phyloP scores from a whole-genome alignment of 2,797 vertebrate genomes.

The Caiman crocodilus region DNA sequence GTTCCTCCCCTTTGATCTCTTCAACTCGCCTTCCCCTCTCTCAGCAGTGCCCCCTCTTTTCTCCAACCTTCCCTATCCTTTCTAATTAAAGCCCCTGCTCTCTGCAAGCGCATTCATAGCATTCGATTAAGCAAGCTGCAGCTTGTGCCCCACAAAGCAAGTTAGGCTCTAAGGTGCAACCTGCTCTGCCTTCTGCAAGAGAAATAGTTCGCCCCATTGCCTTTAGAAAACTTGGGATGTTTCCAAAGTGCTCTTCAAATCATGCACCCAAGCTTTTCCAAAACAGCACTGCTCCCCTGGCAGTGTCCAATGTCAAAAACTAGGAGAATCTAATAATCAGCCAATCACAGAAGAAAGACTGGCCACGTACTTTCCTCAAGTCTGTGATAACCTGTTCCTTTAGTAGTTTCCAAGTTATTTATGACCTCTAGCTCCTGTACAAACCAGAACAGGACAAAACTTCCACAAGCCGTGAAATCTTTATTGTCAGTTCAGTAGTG shows the following conservation, averaged over 20 bases:
- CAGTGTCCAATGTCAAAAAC: constrained; percentile 38
- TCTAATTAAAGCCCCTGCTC: too few species aligned
- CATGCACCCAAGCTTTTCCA: constrained; percentile 12
- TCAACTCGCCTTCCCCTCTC: too few species aligned
- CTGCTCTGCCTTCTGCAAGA: neutral
- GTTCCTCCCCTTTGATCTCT: too few species aligned
- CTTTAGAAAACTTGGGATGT: constrained; percentile 31
- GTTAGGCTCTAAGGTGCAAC: too few species aligned
- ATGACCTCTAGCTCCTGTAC: neutral
- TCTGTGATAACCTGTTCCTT: neutral
- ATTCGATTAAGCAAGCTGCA: too few species aligned
- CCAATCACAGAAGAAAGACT: constrained; percentile 12
- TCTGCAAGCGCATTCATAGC: too few species aligned
- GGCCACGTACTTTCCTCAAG: constrained; percentile 24
- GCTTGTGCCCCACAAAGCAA: too few species aligned
- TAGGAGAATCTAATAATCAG: constrained; percentile 33
- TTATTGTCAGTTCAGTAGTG: neutral
- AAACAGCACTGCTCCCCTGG: constrained; percentile 31
- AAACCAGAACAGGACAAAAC: neutral
- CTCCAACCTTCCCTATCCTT: too few species aligned
- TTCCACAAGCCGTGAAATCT: neutral
- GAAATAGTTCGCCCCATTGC: neutral
- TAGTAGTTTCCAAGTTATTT: neutral
- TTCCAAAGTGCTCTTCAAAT: neutral
- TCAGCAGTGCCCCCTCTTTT: too few species aligned